Conservation (phyloP, 2,888 invertebrate genomes). For the Himalopsyche kuldschensis region DNA sequence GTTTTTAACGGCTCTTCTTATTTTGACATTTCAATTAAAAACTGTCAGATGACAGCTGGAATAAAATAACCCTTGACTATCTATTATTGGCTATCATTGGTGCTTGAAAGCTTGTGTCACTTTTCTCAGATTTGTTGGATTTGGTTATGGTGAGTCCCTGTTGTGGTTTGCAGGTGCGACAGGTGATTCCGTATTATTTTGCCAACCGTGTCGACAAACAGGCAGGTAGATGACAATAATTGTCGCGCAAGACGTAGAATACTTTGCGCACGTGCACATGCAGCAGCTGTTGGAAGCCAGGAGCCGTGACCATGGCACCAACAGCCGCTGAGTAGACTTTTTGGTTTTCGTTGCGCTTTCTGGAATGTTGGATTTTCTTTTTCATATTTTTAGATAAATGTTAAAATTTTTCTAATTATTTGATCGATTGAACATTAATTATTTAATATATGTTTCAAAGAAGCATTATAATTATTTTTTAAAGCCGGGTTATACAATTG, state of each 20-base stretch:
- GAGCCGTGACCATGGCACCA: not conserved
- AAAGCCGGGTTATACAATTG: no score
- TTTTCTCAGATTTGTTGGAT: not conserved
- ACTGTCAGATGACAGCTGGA: not conserved
- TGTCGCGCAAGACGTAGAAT: not conserved
- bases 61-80: not conserved
- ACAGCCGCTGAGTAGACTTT: not conserved
- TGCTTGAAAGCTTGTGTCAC: not conserved
- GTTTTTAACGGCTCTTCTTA: not conserved
- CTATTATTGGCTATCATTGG: not conserved
- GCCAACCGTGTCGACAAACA: conserved; percentile 7
- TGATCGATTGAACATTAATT: no score
- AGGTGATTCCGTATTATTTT: conserved; percentile 10
- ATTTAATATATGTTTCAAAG: no score
- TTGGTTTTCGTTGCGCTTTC: not conserved
- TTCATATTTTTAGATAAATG: no score
- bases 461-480: no score
- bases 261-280: not conserved
- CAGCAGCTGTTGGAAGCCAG: not conserved
- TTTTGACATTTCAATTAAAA: not conserved
- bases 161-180: conserved; percentile 6
- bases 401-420: no score
- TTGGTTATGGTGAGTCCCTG: not conserved
- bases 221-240: not conserved
- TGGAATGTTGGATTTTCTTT: not conserved